These are phyloP conservation scores for Drosophila colorata DNA, from an alignment of 2,888 invertebrate genomes.

Conservation along the genomic window DNA sequence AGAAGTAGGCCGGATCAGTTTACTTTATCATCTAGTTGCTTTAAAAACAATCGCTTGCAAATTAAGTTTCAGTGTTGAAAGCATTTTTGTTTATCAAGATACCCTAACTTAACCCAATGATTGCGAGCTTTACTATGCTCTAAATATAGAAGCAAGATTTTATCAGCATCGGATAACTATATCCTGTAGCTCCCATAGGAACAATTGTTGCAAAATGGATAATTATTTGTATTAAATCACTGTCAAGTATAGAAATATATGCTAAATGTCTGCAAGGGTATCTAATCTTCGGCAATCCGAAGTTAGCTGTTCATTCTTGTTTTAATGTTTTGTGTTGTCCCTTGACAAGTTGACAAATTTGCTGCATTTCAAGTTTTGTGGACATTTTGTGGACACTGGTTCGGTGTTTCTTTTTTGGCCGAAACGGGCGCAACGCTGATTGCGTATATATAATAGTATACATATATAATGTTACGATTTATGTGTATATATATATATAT, in stretches of 20 bases:
- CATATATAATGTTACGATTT: slow-evolving; percentile 10
- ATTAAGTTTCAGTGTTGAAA: too few species aligned
- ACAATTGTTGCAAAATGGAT: too few species aligned
- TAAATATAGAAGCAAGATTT: too few species aligned
- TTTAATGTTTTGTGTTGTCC: neutral
- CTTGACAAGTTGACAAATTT: slow-evolving; percentile 24
- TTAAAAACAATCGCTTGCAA: too few species aligned
- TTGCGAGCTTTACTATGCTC: too few species aligned
- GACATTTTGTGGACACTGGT: slow-evolving; percentile 40
- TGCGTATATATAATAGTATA: slow-evolving; percentile 38
- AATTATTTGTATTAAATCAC: too few species aligned
- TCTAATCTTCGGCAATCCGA: neutral
- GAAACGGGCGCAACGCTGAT: slow-evolving; percentile 20
- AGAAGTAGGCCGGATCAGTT: too few species aligned
- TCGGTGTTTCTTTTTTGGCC: slow-evolving; percentile 23
- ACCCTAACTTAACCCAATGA: too few species aligned
- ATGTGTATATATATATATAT: slow-evolving; percentile 18
- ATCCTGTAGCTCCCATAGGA: too few species aligned
- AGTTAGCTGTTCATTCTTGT: neutral
- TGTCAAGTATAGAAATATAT: too few species aligned
- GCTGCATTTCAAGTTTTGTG: slow-evolving; percentile 39
- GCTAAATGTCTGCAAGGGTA: neutral
- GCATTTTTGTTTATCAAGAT: too few species aligned
- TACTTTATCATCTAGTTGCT: neutral
- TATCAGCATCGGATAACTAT: too few species aligned